A percentile compares a stretch with the other conserved stretches of the same genome.
Conservation (phyloP, 2,888 invertebrate species). For the Kryphioiulus occultus region DNA sequence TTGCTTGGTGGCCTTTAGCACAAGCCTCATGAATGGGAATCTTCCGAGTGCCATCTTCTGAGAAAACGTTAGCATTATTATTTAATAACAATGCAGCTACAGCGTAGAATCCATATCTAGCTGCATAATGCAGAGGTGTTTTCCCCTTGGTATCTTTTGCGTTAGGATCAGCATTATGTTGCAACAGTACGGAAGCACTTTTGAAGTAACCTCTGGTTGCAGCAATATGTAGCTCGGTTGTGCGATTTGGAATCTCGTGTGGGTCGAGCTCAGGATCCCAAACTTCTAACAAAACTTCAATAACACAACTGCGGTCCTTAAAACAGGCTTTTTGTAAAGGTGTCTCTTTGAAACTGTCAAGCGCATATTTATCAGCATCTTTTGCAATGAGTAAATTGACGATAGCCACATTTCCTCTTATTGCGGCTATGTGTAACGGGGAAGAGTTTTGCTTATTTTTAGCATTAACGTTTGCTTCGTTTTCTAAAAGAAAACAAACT, state of each 20-base stretch:
- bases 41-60: background rate
- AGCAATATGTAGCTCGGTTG: background rate
- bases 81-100: background rate
- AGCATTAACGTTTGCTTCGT: background rate
- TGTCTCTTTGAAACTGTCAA: background rate
- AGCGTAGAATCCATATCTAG: background rate
- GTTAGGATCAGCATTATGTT: background rate
- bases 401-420: background rate
- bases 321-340: background rate
- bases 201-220: background rate
- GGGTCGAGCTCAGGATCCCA: too few relatives aligned
- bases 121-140: conserved; percentile 1
- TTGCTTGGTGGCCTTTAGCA: background rate
- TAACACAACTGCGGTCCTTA: background rate
- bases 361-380: background rate
- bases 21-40: background rate
- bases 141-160: background rate
- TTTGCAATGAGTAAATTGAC: too few relatives aligned
- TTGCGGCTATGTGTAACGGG: background rate
- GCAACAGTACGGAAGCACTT: background rate
- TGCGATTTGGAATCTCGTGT: too few relatives aligned
- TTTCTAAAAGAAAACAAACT: background rate
- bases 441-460: background rate
- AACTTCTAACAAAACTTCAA: background rate
- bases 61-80: background rate